Evolutionary conservation across 1,140 invertebrate genomes (phyloP), one percentile per base, ranked within the genome.

Genomic region (Coenobita brevimanus): DNA sequence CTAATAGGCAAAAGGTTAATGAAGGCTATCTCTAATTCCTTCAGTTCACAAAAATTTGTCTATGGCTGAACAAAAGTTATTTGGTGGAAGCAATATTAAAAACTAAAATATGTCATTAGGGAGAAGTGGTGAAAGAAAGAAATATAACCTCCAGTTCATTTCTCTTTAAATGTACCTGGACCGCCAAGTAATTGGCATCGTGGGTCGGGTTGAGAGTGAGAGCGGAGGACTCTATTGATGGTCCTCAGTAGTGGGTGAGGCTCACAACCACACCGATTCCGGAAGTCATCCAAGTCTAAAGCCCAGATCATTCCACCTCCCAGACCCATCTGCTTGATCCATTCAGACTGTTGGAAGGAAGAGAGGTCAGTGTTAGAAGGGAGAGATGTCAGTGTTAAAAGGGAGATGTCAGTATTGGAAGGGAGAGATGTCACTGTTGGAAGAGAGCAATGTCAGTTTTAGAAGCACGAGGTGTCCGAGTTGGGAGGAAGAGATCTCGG

Each of bases 241-340:
- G 96, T 97, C 85, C 94, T 94, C 0, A 98, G 92, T 54, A 98
- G 92, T 3, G 97, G 97, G 92, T 96, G 96, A 8, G 94, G 94
- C 57, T 91, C 92, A 60, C 95, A 91, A 69, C 89, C 89, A 89
- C 93, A 95, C 92, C 93, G 94, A 91, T 96, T 95, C 54, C 93
- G 94, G 91, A 96, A 97, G 92, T 98, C 97, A 91, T 98, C 97
- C 75, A 97, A 95, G 71, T 94, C 93, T 3, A 98, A 92, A 0
- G 97, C 96, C 97, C 97, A 98, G 6, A 98, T 95, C 97, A 98
- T 98, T 17, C 96, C 97, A 69, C 97, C 97, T 0, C 96, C 97
- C 1, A 98, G 93, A 88, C 95, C 94, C 92, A 97, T 94, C 10
- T 95, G 94, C 89, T 95, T 94, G 2, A 97, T 94, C 89, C 95